Evolutionary conservation across 2,888 invertebrate genomes (phyloP).

Genomic region (Smittia sp.): DNA sequence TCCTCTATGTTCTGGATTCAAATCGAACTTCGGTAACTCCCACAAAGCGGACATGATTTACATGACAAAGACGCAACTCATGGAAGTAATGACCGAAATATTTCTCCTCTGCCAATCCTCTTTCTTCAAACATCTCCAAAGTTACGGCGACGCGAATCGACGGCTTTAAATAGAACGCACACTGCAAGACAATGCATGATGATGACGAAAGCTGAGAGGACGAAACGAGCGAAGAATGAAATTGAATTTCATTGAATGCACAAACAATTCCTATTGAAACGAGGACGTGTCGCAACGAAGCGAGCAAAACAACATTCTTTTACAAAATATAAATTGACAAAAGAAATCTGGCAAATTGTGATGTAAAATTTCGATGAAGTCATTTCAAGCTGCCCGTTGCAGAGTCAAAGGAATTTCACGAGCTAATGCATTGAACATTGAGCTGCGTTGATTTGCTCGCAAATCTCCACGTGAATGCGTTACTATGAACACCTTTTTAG

Average conservation of each 20-base stretch:
- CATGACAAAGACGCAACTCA: constrained; percentile 1
- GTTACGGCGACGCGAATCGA: not conserved
- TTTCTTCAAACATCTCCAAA: not conserved
- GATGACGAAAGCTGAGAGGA: not conserved
- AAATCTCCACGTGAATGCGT: too few relatives aligned
- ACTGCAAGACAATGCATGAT: not conserved
- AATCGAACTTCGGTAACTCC: not conserved
- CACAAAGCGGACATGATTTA: not conserved
- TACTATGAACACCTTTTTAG: too few relatives aligned
- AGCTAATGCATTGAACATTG: too few relatives aligned
- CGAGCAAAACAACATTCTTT: not conserved
- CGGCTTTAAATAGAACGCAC: not conserved
- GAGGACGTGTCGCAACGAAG: not conserved
- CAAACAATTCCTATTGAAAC: not conserved
- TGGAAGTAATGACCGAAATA: constrained; percentile 12
- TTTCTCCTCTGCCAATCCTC: not conserved
- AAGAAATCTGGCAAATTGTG: too few relatives aligned
- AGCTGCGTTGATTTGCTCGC: too few relatives aligned
- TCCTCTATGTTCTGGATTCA: not conserved
- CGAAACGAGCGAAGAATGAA: not conserved
- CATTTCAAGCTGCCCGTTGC: too few relatives aligned
- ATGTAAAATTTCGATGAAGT: too few relatives aligned
- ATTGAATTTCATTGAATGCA: not conserved
- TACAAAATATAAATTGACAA: not conserved
- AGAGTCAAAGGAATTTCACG: too few relatives aligned